Base-by-base conservation (phyloP, 2,888 invertebrate genomes). In the Leptopilina myrica region DNA sequence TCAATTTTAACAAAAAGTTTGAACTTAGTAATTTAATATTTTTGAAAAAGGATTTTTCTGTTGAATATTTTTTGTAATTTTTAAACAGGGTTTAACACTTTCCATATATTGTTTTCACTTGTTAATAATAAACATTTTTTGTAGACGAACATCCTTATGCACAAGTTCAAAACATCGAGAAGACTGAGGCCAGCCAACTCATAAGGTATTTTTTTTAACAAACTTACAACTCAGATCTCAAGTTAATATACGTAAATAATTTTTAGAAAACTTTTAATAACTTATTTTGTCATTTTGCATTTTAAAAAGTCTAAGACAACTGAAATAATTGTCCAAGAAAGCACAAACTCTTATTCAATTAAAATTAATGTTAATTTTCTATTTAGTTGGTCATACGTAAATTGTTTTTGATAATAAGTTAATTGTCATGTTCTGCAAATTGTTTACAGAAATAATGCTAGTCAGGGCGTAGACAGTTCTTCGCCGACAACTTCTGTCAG, bases 131-230 rank as follows among this genome's bases (percentile, higher is more conserved):
- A 12, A 5, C 49, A 5, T 43, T 43, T 78, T 67, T 87, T 87
- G 78, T 78, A 91, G 91, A 91, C 73, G 94, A 96, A 90, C 95
- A 96, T 90, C 95, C 96, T 0, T 96, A 96, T 88, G 95, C 96
- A 3, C 95, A 95, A 90, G 93, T 96, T 65, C 95, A 95, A 91
- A 94, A 84, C 83, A 81, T 91, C 82, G 89, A 88, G 79, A 92
- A 90, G 83, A 84, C 85, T 66, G 91, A 91, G 81, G 81, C 82
- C 62, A 88, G 81, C 85, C 88, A 88, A 82, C 86, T 87, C 76
- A 86, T 82, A 78, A 90, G 90, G 91, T 91, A 84, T 75, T 56
- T 67, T 76, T 59, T 62, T 20, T 62, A 76, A 49, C 12, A 49
- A 3, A 49, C 2, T 33, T 33, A 33, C 33, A 33, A 5, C 20